Percentiles rank a stretch among this genome's conserved stretches.
phyloP scores from a whole-genome alignment of 2,888 invertebrate genomes.

The Strigamia crassipes region DNA sequence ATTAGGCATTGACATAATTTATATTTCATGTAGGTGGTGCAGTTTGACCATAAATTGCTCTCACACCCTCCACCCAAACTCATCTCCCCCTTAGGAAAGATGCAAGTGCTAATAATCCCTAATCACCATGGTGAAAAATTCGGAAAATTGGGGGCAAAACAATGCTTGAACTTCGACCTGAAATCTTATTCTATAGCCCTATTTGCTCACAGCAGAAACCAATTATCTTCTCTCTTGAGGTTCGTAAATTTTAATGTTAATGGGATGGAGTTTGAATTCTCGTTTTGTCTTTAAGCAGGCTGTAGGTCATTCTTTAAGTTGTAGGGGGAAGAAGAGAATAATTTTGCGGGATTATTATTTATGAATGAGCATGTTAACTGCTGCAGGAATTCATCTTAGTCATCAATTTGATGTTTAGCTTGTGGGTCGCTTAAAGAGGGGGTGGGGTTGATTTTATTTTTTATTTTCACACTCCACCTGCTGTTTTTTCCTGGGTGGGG shows the following conservation, averaged over 20 bases:
- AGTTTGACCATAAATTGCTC: neutral
- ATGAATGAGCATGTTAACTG: conserved; percentile 10
- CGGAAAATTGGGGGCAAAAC: conserved; percentile 38
- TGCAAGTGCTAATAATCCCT: conserved; percentile 23
- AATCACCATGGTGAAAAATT: conserved; percentile 29
- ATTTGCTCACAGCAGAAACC: conserved; percentile 32
- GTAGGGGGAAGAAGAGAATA: neutral
- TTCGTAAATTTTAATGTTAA: conserved; percentile 12
- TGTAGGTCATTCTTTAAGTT: neutral
- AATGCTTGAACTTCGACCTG: conserved; percentile 17
- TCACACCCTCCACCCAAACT: conserved; percentile 19
- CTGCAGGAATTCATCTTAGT: conserved; percentile 18
- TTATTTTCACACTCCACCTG: conserved; percentile 17
- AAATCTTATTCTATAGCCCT: conserved; percentile 8
- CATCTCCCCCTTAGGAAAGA: conserved; percentile 20
- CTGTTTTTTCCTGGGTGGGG: neutral
- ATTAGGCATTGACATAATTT: conserved; percentile 5
- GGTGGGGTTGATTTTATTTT: conserved; percentile 1
- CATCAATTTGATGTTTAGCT: neutral
- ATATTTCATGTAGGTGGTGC: conserved; percentile 36
- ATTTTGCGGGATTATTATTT: conserved; percentile 28
- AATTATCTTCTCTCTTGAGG: conserved; percentile 15
- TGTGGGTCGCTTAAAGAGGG: neutral
- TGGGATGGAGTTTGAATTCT: neutral
- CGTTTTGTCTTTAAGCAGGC: neutral